Evolutionary conservation across 2,797 vertebrate species (phyloP).

Genomic region (Notoglanidium macrostoma): DNA sequence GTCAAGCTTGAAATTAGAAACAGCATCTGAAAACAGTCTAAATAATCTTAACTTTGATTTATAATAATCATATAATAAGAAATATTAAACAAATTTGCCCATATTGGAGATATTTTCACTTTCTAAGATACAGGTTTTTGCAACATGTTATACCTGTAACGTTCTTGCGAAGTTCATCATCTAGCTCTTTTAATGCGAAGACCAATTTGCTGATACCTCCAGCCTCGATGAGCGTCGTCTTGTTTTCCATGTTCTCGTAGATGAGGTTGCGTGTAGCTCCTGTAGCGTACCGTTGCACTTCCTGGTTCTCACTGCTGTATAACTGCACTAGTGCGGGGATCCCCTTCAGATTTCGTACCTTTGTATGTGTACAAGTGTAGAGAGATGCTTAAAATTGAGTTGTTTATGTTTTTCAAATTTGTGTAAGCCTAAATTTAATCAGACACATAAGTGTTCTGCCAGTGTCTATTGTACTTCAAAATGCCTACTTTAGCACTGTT

Average conservation of each 20-base stretch:
- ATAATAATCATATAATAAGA: not conserved
- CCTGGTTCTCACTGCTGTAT: conserved; percentile 87
- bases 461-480: not conserved
- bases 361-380: not conserved
- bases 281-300: conserved; percentile 90
- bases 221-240: conserved; percentile 85
- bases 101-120: not conserved
- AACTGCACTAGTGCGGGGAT: conserved; percentile 87
- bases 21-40: not conserved
- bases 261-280: conserved; percentile 94
- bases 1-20: not conserved
- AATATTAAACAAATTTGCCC: not conserved
- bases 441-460: not conserved
- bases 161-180: conserved; percentile 91
- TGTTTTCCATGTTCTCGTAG: conserved; percentile 91
- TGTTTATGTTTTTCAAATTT: not conserved
- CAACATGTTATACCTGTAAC: conserved; percentile 81
- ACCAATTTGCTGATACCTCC: conserved; percentile 86
- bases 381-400: not conserved
- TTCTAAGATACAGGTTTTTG: not conserved
- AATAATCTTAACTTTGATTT: not conserved
- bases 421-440: not conserved
- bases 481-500: not conserved
- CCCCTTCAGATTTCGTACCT: conserved; percentile 87
- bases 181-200: conserved; percentile 77